Evolutionary conservation across 2,797 vertebrate species (phyloP).

Genomic region (Pteropus rufus): DNA sequence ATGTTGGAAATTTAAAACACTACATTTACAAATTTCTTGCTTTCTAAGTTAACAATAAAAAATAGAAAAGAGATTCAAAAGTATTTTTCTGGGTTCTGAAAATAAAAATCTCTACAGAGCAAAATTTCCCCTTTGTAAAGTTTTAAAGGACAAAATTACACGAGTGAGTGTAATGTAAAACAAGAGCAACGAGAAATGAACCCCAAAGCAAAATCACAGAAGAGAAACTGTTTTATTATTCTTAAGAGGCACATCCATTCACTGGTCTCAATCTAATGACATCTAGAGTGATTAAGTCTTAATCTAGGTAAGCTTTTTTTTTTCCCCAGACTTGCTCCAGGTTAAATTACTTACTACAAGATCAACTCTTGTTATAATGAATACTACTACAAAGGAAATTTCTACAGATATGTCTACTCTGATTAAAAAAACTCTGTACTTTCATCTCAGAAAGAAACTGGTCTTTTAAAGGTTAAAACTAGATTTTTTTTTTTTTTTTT

Average conservation of each 20-base stretch:
- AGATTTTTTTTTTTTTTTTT: not conserved
- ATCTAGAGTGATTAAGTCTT: not conserved
- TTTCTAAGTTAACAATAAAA: slow-evolving; percentile 34
- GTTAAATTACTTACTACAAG: slow-evolving; percentile 25
- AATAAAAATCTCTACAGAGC: not conserved
- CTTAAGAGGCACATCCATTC: not conserved
- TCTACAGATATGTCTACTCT: not conserved
- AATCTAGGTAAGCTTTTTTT: not conserved
- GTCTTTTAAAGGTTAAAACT: not conserved
- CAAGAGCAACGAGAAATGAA: not conserved
- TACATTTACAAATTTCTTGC: not conserved
- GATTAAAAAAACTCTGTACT: not conserved
- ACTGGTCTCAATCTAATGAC: not conserved
- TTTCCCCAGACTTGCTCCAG: not conserved
- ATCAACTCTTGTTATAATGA: not conserved
- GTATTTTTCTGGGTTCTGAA: not conserved
- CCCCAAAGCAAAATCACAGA: not conserved
- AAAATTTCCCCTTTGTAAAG: not conserved
- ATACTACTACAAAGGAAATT: not conserved
- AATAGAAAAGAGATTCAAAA: not conserved
- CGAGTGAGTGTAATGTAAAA: not conserved
- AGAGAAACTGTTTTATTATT: not conserved
- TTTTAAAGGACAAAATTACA: not conserved
- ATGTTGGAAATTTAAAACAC: not conserved
- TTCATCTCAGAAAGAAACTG: not conserved